These are phyloP conservation scores for Melanostigma gelatinosum DNA, from an alignment of 2,113 vertebrate species.

Conservation along the genomic window DNA sequence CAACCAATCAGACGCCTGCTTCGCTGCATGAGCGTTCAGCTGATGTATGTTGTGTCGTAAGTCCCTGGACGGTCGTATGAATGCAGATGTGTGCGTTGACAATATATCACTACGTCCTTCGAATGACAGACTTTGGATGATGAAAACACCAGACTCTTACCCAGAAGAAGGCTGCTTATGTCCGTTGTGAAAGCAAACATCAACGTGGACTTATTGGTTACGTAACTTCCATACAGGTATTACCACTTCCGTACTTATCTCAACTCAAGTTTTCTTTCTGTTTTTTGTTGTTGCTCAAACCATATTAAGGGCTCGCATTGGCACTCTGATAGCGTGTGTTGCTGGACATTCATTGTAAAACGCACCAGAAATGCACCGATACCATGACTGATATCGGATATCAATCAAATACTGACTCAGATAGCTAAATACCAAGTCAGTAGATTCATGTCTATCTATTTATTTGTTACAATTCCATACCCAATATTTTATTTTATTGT, in stretches of 20 bases:
- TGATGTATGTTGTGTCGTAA: conserved; percentile 7
- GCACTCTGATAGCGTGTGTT: neutral
- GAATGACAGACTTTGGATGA: neutral
- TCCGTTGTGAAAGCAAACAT: neutral
- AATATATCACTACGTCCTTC: neutral
- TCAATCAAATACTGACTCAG: neutral
- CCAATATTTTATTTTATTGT: too few species aligned
- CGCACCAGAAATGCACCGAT: neutral
- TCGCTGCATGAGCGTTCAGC: neutral
- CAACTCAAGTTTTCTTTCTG: neutral
- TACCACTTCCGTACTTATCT: neutral
- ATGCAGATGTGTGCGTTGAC: neutral
- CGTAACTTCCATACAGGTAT: neutral
- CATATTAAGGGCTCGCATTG: neutral
- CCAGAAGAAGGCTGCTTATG: neutral
- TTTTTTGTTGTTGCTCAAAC: neutral
- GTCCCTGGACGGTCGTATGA: neutral
- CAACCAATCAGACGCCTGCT: conserved; percentile 8
- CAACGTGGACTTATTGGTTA: neutral
- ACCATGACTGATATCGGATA: too few species aligned
- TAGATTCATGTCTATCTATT: neutral
- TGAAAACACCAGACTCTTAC: too few species aligned
- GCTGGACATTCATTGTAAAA: neutral
- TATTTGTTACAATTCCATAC: too few species aligned
- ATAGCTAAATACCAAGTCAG: neutral